Base-by-base conservation (phyloP, 2,113 vertebrate species). In the Alligator mississippiensis region DNA sequence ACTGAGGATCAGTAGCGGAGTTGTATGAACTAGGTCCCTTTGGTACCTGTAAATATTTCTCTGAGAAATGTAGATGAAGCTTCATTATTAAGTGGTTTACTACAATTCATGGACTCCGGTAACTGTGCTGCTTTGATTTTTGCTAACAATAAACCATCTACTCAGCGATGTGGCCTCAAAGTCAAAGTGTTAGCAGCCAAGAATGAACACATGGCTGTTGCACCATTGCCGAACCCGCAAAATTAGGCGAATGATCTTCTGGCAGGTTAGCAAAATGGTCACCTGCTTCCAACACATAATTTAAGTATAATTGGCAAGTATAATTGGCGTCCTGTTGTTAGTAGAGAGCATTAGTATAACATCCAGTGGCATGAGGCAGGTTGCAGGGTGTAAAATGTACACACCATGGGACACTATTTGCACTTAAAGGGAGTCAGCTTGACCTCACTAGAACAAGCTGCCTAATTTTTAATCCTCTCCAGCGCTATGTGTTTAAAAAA, bases 291-390 rank as follows among this genome's bases (percentile, higher is more conserved):
- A 13, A 11, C n/a, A 68, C 47, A 60, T 47, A 47, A 47, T 16
- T 27, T 89, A 64, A 15, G 11, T 68, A 78, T 87, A 38, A 38
- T 77, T 70, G 0, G 0, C 13, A 24, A 30, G 0, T 4, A 14
- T 54, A 58, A 18, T n/a, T 18, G 11, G 38, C 38, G 24, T 1
- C 24, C 15, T 78, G 74, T 68, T 27, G 1, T 59, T 84, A 8
- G 9, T 11, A 58, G 57, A 75, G 34, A 3, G 62, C 5, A 4
- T 11, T 27, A 13, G 12, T 11, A 5, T 77, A 81, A 17, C 18
- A 5, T 30, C 17, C n/a, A 9, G 30, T 27, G 30, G 16, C n/a
- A 54, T 70, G 74, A 76, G 87, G 34, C 87, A 57, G 21, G 54
- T 61, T 47, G 5, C 18, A 22, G 81, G 79, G 2, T 22, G 34